These are phyloP conservation scores for Agrypnia vestita DNA, from an alignment of 1,140 invertebrate species.

Conservation along the genomic window DNA sequence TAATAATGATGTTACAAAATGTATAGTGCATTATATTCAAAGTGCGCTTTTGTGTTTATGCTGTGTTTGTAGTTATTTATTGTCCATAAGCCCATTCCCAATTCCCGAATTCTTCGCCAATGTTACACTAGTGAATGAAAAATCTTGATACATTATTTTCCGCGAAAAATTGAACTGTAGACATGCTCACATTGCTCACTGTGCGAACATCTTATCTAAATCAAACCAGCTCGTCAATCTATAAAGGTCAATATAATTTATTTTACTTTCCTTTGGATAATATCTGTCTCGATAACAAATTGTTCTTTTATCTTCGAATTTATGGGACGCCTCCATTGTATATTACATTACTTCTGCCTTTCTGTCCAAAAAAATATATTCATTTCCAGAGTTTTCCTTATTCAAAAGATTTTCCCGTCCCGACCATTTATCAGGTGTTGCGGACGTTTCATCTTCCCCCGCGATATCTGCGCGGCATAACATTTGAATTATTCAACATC, in stretches of 20 bases:
- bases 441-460: background rate
- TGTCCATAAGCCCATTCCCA: too few relatives aligned
- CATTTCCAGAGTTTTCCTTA: background rate
- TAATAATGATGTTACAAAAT: too few relatives aligned
- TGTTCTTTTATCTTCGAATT: constrained; percentile 18
- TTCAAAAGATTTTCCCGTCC: background rate
- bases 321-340: background rate
- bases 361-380: background rate
- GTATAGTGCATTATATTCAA: too few relatives aligned
- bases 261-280: background rate
- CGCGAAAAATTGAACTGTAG: too few relatives aligned
- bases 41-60: too few relatives aligned
- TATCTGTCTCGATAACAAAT: constrained; percentile 8
- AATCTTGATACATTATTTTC: too few relatives aligned
- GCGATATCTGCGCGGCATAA: background rate
- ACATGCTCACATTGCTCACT: too few relatives aligned
- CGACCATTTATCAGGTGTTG: background rate
- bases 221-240: background rate
- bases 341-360: background rate
- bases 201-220: background rate
- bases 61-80: too few relatives aligned
- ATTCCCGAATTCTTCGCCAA: too few relatives aligned
- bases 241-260: background rate
- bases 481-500: too few relatives aligned
- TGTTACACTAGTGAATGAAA: too few relatives aligned